Evolutionary conservation across 1,140 invertebrate genomes (phyloP), one percentile per base, ranked within the genome.

Genomic region (Drosophila nikananu): DNA sequence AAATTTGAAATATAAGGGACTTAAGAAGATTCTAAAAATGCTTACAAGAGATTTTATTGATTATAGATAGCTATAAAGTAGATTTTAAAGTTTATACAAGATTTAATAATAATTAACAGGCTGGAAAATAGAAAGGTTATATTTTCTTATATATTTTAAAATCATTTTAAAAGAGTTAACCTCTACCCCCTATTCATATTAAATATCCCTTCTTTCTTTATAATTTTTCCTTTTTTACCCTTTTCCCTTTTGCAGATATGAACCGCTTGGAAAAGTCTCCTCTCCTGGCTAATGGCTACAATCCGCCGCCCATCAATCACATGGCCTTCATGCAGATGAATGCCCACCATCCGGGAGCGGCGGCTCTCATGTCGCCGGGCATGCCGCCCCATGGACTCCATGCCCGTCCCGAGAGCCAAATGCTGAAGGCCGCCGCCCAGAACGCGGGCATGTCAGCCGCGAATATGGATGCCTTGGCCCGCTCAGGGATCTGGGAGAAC

Each of bases 401-500:
- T 48, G 95, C 95, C 3, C 93, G 96, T 71, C 95, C 95, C 44
- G 96, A 97, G 77, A 94, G 95, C 49, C 94, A 95, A 80, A 96
- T 96, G 93, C 95, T 97, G 91, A 96, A 97, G 94, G 95, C 96
- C 82, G 95, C 96, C 93, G 95, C 96, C 93, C 94, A 96, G 70
- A 92, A 91, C 32, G 86, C 94, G 70, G 90, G 91, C 48, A 93
- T 93, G 92, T 93, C 92, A 3, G 95, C 96, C 94, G 95, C 96
- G 81, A 96, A 96, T 91, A 97, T 97, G 96, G 96, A 97, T 93
- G 96, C 97, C 65, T 94, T 98, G 32, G 97, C 97, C 70, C 96
- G 97, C 94, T 97, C 97, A 92, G 97, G 97, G 87, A 97, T 97
- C 93, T 98, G 97, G 97, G 97, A 98, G 94, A 98, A 97, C 94